Conservation (phyloP, 1,140 invertebrate species). For the Oscheius sp. region DNA sequence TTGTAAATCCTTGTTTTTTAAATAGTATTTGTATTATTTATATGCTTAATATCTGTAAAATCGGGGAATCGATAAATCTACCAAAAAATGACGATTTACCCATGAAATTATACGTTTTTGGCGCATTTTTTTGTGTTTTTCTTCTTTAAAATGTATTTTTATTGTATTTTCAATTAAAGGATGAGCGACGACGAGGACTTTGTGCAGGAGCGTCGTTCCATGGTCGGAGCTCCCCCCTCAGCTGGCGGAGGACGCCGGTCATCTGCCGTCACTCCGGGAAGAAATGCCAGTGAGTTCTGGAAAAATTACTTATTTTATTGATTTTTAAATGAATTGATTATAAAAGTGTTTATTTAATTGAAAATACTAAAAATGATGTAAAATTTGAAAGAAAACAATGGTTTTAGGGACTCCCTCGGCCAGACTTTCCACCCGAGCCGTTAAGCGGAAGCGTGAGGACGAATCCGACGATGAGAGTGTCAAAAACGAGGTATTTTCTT, state of each 20-base stretch:
- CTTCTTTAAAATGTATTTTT: too few species aligned
- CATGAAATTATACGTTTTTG: too few species aligned
- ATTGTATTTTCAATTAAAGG: background rate
- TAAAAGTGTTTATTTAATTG: background rate
- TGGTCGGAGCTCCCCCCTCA: constrained; percentile 31
- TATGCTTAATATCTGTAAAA: too few species aligned
- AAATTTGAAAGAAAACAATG: background rate
- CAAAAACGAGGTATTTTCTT: background rate
- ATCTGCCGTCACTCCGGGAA: background rate
- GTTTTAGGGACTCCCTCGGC: background rate
- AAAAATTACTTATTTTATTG: background rate
- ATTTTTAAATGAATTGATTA: background rate
- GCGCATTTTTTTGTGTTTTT: too few species aligned
- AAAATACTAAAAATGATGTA: background rate
- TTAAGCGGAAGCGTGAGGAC: background rate
- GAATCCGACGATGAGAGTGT: background rate
- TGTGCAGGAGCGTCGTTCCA: constrained; percentile 19
- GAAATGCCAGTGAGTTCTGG: background rate
- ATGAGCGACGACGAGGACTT: constrained; percentile 14
- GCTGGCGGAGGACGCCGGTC: background rate
- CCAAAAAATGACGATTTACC: too few species aligned
- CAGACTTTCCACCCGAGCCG: background rate
- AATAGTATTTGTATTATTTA: too few species aligned
- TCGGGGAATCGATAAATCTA: too few species aligned
- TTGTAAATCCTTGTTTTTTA: too few species aligned